phyloP scores from a whole-genome alignment of 2,113 vertebrate species.

The Misgurnus anguillicaudatus region DNA sequence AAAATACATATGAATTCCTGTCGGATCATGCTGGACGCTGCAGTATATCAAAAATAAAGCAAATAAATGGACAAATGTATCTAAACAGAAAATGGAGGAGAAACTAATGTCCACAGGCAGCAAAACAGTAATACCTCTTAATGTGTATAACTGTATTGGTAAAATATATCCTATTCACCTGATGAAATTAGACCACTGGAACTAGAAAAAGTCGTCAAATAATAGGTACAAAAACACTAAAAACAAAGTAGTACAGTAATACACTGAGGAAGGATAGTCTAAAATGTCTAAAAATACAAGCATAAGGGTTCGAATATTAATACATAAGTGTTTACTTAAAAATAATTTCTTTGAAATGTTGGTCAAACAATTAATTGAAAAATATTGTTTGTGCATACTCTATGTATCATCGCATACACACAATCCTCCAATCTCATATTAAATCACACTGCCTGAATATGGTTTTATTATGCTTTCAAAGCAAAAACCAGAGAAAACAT shows the following conservation, averaged over 20 bases:
- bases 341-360: background rate
- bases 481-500: background rate
- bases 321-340: background rate
- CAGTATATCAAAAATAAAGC: too few relatives aligned
- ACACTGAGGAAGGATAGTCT: background rate
- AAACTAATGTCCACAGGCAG: background rate
- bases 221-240: background rate
- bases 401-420: background rate
- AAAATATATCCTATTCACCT: background rate
- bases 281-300: background rate
- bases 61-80: too few relatives aligned
- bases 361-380: background rate
- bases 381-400: background rate
- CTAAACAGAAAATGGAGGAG: too few relatives aligned
- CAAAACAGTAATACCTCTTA: constrained; percentile 18
- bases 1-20: too few relatives aligned
- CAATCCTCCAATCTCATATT: constrained; percentile 1
- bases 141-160: background rate
- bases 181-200: constrained; percentile 6
- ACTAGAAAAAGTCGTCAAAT: constrained; percentile 1
- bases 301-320: background rate
- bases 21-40: too few relatives aligned
- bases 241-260: background rate
- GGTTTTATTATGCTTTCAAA: background rate
- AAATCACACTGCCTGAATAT: background rate